These are phyloP conservation scores for Heterodera filipjevi DNA, from an alignment of 2,888 invertebrate species.

Conservation along the genomic window DNA sequence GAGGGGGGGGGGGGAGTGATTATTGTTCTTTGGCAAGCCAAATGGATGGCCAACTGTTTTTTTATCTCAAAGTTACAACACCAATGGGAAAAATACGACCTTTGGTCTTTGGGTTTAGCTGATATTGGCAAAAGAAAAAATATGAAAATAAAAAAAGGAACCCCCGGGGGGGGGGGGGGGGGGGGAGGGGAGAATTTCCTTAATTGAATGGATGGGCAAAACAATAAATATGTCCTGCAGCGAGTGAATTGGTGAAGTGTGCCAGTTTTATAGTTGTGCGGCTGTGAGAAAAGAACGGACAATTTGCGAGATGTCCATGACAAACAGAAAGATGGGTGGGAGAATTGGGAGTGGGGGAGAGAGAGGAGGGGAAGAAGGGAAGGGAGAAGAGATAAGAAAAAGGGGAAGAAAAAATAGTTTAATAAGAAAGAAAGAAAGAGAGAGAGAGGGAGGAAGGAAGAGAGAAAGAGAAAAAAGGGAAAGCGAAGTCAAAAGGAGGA, in stretches of 20 bases:
- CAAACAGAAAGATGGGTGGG: background rate
- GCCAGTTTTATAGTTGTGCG: background rate
- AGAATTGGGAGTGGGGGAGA: background rate
- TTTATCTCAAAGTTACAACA: background rate
- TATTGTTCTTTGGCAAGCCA: background rate
- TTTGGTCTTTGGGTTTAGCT: background rate
- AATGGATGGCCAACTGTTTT: background rate
- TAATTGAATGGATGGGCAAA: background rate
- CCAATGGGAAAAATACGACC: background rate
- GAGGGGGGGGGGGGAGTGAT: background rate
- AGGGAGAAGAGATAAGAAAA: background rate
- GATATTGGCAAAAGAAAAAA: background rate
- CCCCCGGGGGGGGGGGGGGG: no score
- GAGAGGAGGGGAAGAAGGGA: background rate
- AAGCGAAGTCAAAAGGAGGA: background rate
- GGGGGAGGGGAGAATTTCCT: no score
- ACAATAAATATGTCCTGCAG: background rate
- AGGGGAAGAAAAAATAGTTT: no score
- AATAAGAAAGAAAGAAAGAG: background rate
- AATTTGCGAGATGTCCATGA: conserved; percentile 1
- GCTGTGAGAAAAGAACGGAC: background rate
- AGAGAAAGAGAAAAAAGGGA: background rate
- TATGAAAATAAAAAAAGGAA: no score
- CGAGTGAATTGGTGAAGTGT: background rate
- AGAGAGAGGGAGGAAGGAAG: background rate